Conservation (phyloP, 2,797 vertebrate genomes). For the Spizella passerina region DNA sequence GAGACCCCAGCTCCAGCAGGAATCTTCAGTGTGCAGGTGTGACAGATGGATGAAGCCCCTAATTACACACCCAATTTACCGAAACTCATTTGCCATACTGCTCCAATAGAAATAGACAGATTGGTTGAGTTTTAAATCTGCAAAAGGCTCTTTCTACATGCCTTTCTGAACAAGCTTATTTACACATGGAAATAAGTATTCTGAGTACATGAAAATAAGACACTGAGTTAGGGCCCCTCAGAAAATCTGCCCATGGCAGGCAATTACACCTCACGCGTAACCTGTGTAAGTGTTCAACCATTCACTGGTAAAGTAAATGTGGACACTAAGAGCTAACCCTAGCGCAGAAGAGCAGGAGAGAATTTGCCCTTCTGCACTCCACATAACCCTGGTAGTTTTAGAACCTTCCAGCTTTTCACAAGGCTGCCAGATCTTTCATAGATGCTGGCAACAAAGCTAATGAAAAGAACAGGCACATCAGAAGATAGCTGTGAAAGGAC, state of each 20-base stretch:
- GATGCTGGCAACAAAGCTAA: neutral
- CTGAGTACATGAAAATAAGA: neutral
- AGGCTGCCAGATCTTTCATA: neutral
- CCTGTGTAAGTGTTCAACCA: neutral
- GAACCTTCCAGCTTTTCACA: neutral
- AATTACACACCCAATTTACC: neutral
- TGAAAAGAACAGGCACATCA: neutral
- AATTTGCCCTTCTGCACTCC: neutral
- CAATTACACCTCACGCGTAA: neutral
- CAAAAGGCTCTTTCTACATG: neutral
- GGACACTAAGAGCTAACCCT: neutral
- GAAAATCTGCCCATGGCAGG: neutral
- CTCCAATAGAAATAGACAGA: neutral
- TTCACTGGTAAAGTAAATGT: neutral
- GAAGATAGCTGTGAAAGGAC: neutral
- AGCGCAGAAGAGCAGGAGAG: neutral
- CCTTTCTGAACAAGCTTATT: neutral
- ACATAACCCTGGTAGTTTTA: neutral
- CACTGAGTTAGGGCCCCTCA: neutral
- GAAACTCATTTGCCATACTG: neutral
- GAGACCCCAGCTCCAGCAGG: neutral
- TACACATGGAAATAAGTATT: neutral
- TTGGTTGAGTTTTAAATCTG: neutral
- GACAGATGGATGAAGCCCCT: neutral
- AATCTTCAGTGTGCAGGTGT: neutral